These are phyloP conservation scores for Mesembrinibis cayennensis DNA, from an alignment of 2,113 vertebrate species.

Conservation along the genomic window DNA sequence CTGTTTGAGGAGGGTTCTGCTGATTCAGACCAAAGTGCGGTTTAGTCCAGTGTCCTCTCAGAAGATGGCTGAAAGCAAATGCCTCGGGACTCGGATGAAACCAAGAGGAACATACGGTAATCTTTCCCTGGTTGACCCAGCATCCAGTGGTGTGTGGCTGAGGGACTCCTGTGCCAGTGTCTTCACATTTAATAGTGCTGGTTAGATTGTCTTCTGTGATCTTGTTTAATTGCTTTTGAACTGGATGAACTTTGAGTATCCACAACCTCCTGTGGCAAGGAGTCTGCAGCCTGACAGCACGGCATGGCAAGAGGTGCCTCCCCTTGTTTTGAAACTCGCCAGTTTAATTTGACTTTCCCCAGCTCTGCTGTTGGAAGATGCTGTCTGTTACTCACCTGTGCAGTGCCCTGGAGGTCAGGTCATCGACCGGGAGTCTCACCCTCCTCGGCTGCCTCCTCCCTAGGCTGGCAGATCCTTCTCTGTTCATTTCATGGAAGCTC, in stretches of 20 bases:
- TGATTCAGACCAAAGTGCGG: not conserved
- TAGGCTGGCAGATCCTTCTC: not conserved
- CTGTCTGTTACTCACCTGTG: no score
- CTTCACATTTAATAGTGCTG: not conserved
- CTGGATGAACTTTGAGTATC: not conserved
- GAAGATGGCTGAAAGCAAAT: not conserved
- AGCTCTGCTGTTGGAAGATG: not conserved
- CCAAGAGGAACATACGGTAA: not conserved
- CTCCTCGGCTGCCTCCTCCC: not conserved
- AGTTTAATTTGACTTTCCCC: not conserved
- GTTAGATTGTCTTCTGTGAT: not conserved
- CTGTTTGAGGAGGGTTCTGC: not conserved
- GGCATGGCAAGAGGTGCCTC: not conserved
- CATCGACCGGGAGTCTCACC: not conserved
- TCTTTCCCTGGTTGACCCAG: not conserved
- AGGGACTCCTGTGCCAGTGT: not conserved
- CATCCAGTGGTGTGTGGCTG: not conserved
- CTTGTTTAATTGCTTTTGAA: not conserved
- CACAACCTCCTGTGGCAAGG: not conserved
- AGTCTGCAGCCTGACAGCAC: no score
- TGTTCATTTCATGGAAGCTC: not conserved
- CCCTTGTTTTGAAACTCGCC: not conserved
- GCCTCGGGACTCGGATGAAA: accelerated
- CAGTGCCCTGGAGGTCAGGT: not conserved
- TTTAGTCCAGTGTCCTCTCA: not conserved